Evolutionary conservation across 37 sponge, comb jelly and placozoan genomes (phyloP).

Genomic region (Ephydatia muelleri): DNA sequence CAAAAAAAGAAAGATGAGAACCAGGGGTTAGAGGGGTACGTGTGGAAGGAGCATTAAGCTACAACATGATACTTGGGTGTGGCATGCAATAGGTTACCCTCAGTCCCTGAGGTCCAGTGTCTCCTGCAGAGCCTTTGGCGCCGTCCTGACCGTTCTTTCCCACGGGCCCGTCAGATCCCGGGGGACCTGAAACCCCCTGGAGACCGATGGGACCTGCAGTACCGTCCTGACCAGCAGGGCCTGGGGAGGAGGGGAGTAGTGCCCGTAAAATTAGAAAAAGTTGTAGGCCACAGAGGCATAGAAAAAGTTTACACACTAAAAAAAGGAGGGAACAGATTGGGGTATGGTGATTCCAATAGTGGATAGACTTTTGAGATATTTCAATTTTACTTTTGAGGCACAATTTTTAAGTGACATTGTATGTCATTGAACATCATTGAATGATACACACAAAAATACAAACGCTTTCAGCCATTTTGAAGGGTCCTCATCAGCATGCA

Average conservation of each 20-base stretch:
- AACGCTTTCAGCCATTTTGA: too few relatives aligned
- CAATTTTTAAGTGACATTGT: too few relatives aligned
- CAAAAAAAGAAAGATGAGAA: background rate
- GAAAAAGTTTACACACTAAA: background rate
- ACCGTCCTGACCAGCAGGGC: conserved; percentile 17
- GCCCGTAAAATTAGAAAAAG: background rate
- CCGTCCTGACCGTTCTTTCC: conserved; percentile 5
- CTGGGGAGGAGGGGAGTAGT: background rate
- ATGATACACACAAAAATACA: too few relatives aligned
- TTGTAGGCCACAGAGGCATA: background rate
- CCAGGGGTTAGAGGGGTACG: too few relatives aligned
- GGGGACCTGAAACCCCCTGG: background rate
- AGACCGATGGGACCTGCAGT: conserved; percentile 7
- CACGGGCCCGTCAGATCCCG: background rate
- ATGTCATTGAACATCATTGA: too few relatives aligned
- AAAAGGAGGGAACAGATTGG: too few relatives aligned
- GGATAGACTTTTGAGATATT: too few relatives aligned
- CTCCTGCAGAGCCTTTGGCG: background rate
- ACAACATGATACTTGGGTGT: too few relatives aligned
- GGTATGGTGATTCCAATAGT: too few relatives aligned
- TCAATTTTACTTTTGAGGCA: too few relatives aligned
- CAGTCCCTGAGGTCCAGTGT: conserved; percentile 14
- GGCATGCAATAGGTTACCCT: background rate
- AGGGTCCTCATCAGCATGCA: too few relatives aligned
- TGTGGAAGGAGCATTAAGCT: too few relatives aligned